Evolutionary conservation across 2,113 vertebrate genomes (phyloP).

Genomic region (Xenopus borealis): DNA sequence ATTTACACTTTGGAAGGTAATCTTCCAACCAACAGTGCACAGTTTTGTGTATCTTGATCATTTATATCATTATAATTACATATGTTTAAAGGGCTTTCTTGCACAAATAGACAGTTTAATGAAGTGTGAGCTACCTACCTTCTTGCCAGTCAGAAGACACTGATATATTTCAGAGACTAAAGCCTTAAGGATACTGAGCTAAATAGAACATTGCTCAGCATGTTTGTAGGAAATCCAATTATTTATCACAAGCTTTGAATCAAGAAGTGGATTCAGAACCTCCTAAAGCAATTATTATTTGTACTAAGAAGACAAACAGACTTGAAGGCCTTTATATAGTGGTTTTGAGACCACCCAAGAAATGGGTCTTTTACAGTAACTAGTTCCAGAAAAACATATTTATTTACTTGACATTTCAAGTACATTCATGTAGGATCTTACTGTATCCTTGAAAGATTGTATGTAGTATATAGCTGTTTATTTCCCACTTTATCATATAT

Average conservation of each 20-base stretch:
- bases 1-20: conserved; percentile 47
- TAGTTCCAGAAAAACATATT: background rate
- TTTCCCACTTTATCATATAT: no score
- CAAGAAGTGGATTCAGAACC: conserved; percentile 73
- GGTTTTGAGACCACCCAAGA: conserved; percentile 43
- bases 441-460: no score
- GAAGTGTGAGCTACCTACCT: conserved; percentile 59
- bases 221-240: conserved; percentile 83
- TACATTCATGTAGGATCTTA: no score
- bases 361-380: conserved; percentile 2
- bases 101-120: conserved; percentile 63
- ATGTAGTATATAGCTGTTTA: no score
- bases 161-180: conserved; percentile 63
- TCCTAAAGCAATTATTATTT: conserved; percentile 79
- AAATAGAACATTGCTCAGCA: conserved; percentile 80
- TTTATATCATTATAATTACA: conserved; percentile 45
- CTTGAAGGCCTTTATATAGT: conserved; percentile 50
- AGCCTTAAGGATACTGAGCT: conserved; percentile 71
- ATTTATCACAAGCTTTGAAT: conserved; percentile 80
- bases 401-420: background rate
- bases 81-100: conserved; percentile 55
- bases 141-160: conserved; percentile 59
- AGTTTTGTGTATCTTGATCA: conserved; percentile 55
- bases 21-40: conserved; percentile 51
- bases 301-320: conserved; percentile 54